These are phyloP conservation scores for Cacoxenus indagator DNA, from an alignment of 2,888 invertebrate genomes.

Conservation along the genomic window DNA sequence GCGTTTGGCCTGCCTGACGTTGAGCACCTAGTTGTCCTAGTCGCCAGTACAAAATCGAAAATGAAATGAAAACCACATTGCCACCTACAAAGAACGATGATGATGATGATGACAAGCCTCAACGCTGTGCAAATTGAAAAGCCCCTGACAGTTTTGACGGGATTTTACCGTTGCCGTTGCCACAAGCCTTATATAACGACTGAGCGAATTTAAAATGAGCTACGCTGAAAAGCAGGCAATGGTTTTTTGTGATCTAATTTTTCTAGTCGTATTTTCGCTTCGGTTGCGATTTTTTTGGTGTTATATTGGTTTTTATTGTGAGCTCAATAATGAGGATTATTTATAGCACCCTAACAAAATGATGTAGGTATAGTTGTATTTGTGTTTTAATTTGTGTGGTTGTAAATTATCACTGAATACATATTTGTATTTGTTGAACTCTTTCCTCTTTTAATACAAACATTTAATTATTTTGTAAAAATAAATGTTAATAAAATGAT, in stretches of 20 bases:
- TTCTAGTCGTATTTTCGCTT: not conserved
- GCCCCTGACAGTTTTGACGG: constrained; percentile 21
- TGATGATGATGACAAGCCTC: not conserved
- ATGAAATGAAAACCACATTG: constrained; percentile 55
- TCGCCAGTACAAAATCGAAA: constrained; percentile 45
- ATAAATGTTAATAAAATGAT: too few relatives aligned
- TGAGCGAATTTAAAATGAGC: too few relatives aligned
- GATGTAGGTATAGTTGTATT: not conserved
- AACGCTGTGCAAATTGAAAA: constrained; percentile 33
- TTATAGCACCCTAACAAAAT: not conserved
- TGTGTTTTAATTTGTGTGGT: too few relatives aligned
- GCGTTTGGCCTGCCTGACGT: not conserved
- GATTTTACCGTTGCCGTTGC: not conserved
- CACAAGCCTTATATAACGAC: not conserved
- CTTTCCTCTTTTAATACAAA: too few relatives aligned
- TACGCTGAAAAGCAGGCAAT: too few relatives aligned
- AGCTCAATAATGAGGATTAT: constrained; percentile 15
- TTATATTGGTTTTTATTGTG: too few relatives aligned
- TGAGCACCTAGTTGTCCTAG: not conserved
- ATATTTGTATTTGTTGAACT: too few relatives aligned
- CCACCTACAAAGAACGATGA: not conserved
- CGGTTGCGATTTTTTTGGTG: not conserved
- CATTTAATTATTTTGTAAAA: too few relatives aligned
- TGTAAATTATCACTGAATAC: too few relatives aligned
- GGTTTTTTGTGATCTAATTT: not conserved